Percentiles rank a stretch among this genome's conserved stretches.
phyloP scores from a whole-genome alignment of 92 coral and sea anemone genomes.

The Actinostola sp. region DNA sequence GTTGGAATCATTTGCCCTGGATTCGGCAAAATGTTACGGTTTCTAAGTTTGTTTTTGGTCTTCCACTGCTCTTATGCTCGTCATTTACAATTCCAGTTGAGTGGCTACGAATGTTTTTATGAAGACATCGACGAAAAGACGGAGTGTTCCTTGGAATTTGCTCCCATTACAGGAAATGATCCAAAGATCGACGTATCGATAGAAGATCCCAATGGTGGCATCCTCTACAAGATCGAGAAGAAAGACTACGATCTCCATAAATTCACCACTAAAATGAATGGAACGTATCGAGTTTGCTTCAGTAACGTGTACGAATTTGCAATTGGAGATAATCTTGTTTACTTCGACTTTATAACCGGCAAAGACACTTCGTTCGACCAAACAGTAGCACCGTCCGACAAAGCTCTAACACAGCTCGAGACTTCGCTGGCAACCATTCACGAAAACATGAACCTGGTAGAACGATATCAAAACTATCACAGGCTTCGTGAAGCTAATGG shows the following conservation, averaged over 20 bases:
- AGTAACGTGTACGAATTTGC: slow-evolving; percentile 95
- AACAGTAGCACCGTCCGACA: slow-evolving; percentile 40
- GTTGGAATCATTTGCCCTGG: neutral
- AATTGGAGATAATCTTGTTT: slow-evolving; percentile 91
- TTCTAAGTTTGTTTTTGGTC: neutral
- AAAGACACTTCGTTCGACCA: slow-evolving; percentile 56
- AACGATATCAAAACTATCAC: slow-evolving; percentile 93
- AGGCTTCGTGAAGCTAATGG: slow-evolving; percentile 93
- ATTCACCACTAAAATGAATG: slow-evolving; percentile 68
- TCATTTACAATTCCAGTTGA: slow-evolving; percentile 92
- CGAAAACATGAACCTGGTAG: slow-evolving; percentile 84
- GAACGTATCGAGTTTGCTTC: slow-evolving; percentile 91
- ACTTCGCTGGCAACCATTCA: slow-evolving; percentile 77
- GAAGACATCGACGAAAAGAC: slow-evolving; percentile 85
- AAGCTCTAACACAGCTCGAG: slow-evolving; percentile 89
- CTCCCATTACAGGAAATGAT: slow-evolving; percentile 94
- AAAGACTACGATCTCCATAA: slow-evolving; percentile 94
- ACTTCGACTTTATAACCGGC: slow-evolving; percentile 92
- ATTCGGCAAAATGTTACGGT: slow-evolving; percentile 19
- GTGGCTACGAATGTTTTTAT: slow-evolving; percentile 95
- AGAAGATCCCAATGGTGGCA: slow-evolving; percentile 80
- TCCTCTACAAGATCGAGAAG: slow-evolving; percentile 78
- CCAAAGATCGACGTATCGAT: slow-evolving; percentile 85
- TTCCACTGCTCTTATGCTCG: slow-evolving; percentile 49
- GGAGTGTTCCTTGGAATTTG: slow-evolving; percentile 90